phyloP scores from a whole-genome alignment of 2,797 vertebrate species.

The Oryzias sinensis region DNA sequence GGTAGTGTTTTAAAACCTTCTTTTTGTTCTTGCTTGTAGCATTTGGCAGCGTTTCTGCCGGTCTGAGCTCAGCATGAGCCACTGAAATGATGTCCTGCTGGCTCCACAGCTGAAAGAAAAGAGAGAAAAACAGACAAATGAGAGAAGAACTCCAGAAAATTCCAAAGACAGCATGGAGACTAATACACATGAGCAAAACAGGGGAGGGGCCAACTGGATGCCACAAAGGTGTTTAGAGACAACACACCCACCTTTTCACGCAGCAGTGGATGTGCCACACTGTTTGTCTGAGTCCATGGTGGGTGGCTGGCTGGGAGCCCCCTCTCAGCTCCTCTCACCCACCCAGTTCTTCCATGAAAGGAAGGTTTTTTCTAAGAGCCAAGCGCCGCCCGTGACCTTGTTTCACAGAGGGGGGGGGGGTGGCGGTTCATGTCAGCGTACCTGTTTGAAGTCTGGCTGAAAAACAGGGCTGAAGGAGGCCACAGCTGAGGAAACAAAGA shows the following conservation, averaged over 20 bases:
- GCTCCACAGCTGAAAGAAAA: conserved; percentile 42
- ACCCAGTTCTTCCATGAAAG: conserved; percentile 72
- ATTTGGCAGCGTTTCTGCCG: conserved; percentile 31
- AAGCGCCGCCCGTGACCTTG: conserved; percentile 66
- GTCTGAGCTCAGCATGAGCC: conserved; percentile 36
- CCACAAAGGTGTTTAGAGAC: conserved; percentile 28
- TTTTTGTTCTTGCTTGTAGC: conserved; percentile 11
- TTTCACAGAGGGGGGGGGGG: conserved; percentile 58
- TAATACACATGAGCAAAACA: conserved; percentile 23
- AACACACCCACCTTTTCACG: conserved; percentile 12
- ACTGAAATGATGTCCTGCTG: conserved; percentile 28
- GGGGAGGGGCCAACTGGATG: conserved; percentile 16
- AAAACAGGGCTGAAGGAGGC: conserved; percentile 76
- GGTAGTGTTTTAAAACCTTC: neutral
- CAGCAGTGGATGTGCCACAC: conserved; percentile 20
- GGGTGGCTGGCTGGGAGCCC: conserved; percentile 55
- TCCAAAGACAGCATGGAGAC: conserved; percentile 34
- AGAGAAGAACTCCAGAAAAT: conserved; percentile 41
- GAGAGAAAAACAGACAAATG: conserved; percentile 25
- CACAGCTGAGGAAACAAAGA: conserved; percentile 74
- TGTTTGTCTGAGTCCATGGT: conserved; percentile 34
- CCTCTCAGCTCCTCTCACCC: conserved; percentile 66
- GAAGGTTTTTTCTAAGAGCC: conserved; percentile 61
- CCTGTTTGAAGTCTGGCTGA: conserved; percentile 73
- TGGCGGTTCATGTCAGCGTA: conserved; percentile 66